Conservation (phyloP, 2,888 invertebrate species). For the Carpatolechia fugitivella region DNA sequence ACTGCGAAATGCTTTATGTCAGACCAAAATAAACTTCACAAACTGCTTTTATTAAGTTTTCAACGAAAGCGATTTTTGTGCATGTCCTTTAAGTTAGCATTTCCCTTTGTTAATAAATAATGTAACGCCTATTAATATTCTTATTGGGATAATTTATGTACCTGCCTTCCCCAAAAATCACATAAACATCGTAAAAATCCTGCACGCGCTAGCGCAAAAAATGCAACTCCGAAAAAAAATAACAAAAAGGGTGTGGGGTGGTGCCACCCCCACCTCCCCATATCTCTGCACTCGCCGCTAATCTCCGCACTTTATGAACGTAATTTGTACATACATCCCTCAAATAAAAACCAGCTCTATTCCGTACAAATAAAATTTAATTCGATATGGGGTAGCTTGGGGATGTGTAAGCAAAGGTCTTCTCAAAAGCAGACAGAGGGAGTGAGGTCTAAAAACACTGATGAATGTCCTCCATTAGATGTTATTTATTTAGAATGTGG, state of each 20-base stretch:
- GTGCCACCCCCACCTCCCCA: constrained; percentile 54
- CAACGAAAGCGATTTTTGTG: too few species aligned
- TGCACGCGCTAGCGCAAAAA: constrained; percentile 66
- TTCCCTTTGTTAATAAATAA: too few species aligned
- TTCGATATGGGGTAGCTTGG: constrained; percentile 19
- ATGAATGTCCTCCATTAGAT: constrained; percentile 80
- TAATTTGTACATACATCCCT: constrained; percentile 44
- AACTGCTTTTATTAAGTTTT: too few species aligned
- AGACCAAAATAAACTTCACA: too few species aligned
- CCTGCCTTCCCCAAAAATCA: constrained; percentile 11
- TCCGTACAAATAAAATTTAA: constrained; percentile 25
- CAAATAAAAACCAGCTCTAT: constrained; percentile 35
- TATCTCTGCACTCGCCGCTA: constrained; percentile 75
- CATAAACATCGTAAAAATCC: constrained; percentile 50
- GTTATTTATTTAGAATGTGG: constrained; percentile 81
- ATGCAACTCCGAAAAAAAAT: constrained; percentile 65
- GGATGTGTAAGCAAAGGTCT: constrained; percentile 50
- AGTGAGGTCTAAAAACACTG: constrained; percentile 77
- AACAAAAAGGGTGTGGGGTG: constrained; percentile 62
- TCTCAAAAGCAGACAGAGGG: constrained; percentile 70
- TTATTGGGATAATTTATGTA: background rate
- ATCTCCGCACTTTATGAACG: constrained; percentile 68
- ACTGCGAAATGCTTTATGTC: background rate
- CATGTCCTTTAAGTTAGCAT: too few species aligned
- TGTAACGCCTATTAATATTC: too few species aligned